Evolutionary conservation across 2,888 invertebrate genomes (phyloP), one percentile per base, ranked within the genome.

Genomic region (Trichopria drosophilae): DNA sequence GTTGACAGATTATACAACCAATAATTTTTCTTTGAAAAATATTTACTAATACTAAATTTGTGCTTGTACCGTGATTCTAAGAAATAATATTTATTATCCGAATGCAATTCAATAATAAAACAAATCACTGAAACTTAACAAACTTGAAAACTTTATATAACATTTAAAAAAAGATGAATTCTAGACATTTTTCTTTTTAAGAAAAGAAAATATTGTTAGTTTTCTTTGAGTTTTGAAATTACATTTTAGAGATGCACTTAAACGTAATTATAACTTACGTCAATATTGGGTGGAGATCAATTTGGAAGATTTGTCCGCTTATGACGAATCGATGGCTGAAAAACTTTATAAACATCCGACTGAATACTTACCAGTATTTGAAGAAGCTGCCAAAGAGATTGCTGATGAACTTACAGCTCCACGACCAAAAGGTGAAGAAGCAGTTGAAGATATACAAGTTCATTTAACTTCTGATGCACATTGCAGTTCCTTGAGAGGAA

Each of bases 331-430:
- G 6, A 80, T 98, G 37, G 93, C 91, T 6, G 96, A 96, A 65
- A 93, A 93, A 73, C 75, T 99, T 19, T 85, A 88, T 62, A 96
- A 96, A 67, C 86, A 90, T 57, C 99, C 99, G 0, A 84, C 92
- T 1, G 96, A 98, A 72, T 91, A 93, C 78, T 77, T 99, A 48
- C 89, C 93, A 10, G 83, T 98, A 61, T 88, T 99, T 72, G 99
- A 99, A 78, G 96, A 96, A 75, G 97, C 97, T 26, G 94, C 94
- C 0, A 92, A 86, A 73, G 96, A 97, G 76, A 90, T 96, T 35
- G 98, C 93, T 1, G 97, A 98, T 82, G 98, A 98, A 77, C 80
- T 99, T 15, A 98, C 97, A 12, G 84, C 89, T 9, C 97, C 98
- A 0, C 81, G 97, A 48, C 92, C 94, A 0, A 88, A 89, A 66